These are phyloP conservation scores for Heteromormyrus szaboi DNA, from an alignment of 2,797 vertebrate species.

Conservation along the genomic window DNA sequence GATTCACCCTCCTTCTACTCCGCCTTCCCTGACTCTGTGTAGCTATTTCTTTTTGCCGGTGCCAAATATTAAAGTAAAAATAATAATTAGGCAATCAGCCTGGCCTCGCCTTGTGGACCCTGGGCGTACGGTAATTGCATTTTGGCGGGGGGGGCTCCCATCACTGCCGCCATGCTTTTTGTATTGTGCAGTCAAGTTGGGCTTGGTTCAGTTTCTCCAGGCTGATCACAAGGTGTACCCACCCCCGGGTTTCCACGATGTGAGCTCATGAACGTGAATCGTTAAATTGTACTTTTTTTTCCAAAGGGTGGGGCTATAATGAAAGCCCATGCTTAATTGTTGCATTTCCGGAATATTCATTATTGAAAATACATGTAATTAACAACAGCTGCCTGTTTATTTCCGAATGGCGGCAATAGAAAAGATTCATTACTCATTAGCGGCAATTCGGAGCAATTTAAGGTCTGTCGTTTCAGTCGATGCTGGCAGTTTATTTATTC, in stretches of 20 bases:
- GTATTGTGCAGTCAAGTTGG: neutral
- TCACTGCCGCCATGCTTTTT: neutral
- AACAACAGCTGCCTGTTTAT: slow-evolving; percentile 16
- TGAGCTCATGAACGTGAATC: neutral
- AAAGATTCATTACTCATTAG: slow-evolving; percentile 16
- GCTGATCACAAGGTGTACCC: neutral
- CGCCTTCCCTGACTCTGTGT: neutral
- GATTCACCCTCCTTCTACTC: neutral
- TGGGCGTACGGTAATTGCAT: neutral
- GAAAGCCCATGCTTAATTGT: neutral
- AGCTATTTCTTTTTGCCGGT: neutral
- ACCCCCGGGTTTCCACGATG: neutral
- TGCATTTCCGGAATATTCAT: slow-evolving; percentile 12
- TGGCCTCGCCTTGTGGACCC: neutral
- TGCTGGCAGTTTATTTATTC: neutral
- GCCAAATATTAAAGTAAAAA: slow-evolving; percentile 7
- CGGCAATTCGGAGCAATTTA: slow-evolving; percentile 3
- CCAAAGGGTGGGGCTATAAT: neutral
- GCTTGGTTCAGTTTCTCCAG: neutral
- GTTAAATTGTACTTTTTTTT: neutral
- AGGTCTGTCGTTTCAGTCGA: slow-evolving; percentile 7
- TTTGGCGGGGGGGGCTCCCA: neutral
- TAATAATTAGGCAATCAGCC: slow-evolving; percentile 12
- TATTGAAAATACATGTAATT: slow-evolving; percentile 17
- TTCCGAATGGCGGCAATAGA: neutral